Base-by-base conservation (phyloP, 1,140 invertebrate species). In the Caenorhabditis remanei region DNA sequence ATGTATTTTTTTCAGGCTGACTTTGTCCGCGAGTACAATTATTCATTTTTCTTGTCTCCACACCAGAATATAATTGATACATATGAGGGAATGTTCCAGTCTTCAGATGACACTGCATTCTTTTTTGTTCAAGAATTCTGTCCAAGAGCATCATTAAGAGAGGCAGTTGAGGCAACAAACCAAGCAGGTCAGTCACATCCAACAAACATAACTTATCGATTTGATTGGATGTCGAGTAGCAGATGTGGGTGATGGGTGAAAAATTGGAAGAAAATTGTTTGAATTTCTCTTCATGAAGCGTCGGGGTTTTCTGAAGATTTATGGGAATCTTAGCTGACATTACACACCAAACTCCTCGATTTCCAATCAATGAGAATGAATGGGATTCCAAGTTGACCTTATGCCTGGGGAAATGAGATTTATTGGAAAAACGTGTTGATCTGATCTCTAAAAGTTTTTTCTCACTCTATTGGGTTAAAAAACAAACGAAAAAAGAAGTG, bases 1-100 rank as follows among this genome's bases (percentile, higher is more conserved):
- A 53, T 43, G 14, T 83, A 32, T 85, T 43, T 16, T 40, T 89
- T 90, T 58, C 75, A 91, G 90, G 83, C 75, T 14, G 94, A 94
- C 90, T 94, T 94, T 90, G 90, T 94, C 43, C 90, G 94, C 19
- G 94, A 94, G 89, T 94, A 94, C 90, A 93, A 95, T 94, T 87
- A 94, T 94, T 94, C 93, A 85, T 94, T 94, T 87, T 94, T 94
- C 90, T 90, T 94, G 24, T 94, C 94, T 4, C 93, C 94, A 4
- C 94, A 94, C 90, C 90, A 87, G 46, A 93, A 93, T 85, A 93
- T 94, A 58, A 91, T 94, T 9, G 93, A 93, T 88, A 93, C 93
- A 14, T 94, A 93, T 89, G 93, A 94, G 88, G 93, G 93, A n/a
- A 92, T 93, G 40, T 93, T 92, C 89, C 92, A 93, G 86, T 79